These are phyloP conservation scores for Dasysyrphus albostriatus DNA, from an alignment of 2,888 invertebrate species.

Conservation along the genomic window DNA sequence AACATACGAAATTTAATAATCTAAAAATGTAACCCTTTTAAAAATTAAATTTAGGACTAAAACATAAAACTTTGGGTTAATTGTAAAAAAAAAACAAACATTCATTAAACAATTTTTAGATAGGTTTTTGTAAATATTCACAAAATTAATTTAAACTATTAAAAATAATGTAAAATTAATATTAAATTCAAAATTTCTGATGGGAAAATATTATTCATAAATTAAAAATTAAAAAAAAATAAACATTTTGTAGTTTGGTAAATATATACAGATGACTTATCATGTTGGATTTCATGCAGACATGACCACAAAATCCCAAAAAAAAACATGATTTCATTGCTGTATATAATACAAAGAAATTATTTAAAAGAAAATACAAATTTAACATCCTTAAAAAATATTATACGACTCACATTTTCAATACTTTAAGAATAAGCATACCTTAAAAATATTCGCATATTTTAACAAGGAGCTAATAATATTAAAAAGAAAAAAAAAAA, in stretches of 20 bases:
- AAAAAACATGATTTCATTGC: slow-evolving; percentile 66
- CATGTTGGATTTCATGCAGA: slow-evolving; percentile 31
- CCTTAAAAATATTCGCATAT: slow-evolving; percentile 76
- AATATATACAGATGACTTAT: slow-evolving; percentile 71
- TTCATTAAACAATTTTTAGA: slow-evolving; percentile 78
- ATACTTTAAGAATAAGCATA: slow-evolving; percentile 48
- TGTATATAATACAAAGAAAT: slow-evolving; percentile 77
- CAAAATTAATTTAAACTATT: slow-evolving; percentile 69
- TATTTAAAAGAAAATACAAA: slow-evolving; percentile 63
- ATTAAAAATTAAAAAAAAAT: slow-evolving; percentile 51
- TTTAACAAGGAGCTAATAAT: slow-evolving; percentile 52
- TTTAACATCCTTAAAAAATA: slow-evolving; percentile 59
- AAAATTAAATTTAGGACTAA: slow-evolving; percentile 68
- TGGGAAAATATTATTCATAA: slow-evolving; percentile 59
- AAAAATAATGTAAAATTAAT: slow-evolving; percentile 40
- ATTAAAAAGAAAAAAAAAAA: slow-evolving; percentile 26
- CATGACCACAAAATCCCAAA: slow-evolving; percentile 26
- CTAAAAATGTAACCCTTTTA: slow-evolving; percentile 56
- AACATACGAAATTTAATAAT: slow-evolving; percentile 54
- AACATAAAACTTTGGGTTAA: slow-evolving; percentile 62
- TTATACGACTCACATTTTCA: slow-evolving; percentile 45
- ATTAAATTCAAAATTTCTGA: slow-evolving; percentile 54
- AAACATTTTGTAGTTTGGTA: slow-evolving; percentile 69
- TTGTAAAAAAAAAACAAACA: slow-evolving; percentile 56
- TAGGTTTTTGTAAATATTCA: slow-evolving; percentile 84